These are phyloP conservation scores for Cladorhizidae sp. DNA, from an alignment of 37 sponge, comb jelly and placozoan species.

Conservation along the genomic window DNA sequence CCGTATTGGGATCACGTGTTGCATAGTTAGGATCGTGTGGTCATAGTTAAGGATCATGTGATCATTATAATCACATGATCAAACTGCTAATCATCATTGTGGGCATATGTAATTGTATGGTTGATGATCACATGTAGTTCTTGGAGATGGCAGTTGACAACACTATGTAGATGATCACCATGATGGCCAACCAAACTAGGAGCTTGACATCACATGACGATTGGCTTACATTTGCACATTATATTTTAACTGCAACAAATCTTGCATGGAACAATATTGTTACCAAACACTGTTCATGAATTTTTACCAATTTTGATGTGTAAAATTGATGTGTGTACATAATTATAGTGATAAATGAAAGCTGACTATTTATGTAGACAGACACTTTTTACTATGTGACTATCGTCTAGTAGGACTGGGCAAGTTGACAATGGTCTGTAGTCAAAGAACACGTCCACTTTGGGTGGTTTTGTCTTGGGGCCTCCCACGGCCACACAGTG, in stretches of 20 bases:
- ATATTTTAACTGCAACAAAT: too few relatives aligned
- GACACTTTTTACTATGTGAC: conserved; percentile 8
- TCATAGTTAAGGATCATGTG: too few relatives aligned
- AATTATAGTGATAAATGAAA: too few relatives aligned
- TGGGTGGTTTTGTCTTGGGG: conserved; percentile 6
- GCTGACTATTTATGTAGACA: too few relatives aligned
- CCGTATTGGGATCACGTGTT: too few relatives aligned
- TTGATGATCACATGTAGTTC: conserved; percentile 54
- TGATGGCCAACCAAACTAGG: too few relatives aligned
- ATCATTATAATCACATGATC: neutral
- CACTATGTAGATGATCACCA: conserved; percentile 12
- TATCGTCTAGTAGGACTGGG: conserved; percentile 66
- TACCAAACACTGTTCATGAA: too few relatives aligned
- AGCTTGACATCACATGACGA: neutral
- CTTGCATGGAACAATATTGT: too few relatives aligned
- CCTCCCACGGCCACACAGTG: conserved; percentile 63
- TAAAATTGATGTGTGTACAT: too few relatives aligned
- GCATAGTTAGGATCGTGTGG: too few relatives aligned
- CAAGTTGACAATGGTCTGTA: conserved; percentile 49
- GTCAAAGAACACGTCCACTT: conserved; percentile 56
- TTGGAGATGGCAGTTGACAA: conserved; percentile 87
- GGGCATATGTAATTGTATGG: neutral
- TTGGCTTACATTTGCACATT: too few relatives aligned
- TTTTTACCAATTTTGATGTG: too few relatives aligned
- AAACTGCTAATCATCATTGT: neutral